These are phyloP conservation scores for Calliopum simillimum DNA, from an alignment of 2,888 invertebrate species.

Conservation along the genomic window DNA sequence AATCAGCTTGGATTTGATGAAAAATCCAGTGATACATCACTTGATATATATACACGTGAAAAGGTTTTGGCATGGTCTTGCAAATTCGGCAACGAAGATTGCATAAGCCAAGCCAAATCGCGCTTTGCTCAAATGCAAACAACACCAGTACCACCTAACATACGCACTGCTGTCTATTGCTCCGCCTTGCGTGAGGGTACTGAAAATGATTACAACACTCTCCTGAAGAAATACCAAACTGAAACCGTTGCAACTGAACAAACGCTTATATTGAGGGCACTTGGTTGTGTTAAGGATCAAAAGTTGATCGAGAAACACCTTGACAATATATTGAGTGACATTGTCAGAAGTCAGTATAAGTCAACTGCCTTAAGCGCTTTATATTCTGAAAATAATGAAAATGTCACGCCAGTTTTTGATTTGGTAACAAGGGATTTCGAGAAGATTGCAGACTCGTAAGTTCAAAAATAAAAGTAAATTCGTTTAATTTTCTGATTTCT, in stretches of 20 bases:
- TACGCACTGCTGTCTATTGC: slow-evolving; percentile 80
- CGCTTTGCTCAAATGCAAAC: slow-evolving; percentile 60
- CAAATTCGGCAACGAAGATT: slow-evolving; percentile 72
- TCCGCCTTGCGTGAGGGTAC: slow-evolving; percentile 76
- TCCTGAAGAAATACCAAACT: slow-evolving; percentile 73
- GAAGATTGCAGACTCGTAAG: slow-evolving; percentile 58
- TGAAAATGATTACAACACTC: slow-evolving; percentile 73
- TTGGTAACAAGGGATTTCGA: slow-evolving; percentile 64
- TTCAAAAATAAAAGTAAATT: slow-evolving; percentile 8
- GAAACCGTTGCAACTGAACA: slow-evolving; percentile 78
- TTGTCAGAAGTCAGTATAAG: slow-evolving; percentile 64
- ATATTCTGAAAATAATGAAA: slow-evolving; percentile 70
- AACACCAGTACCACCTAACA: slow-evolving; percentile 71
- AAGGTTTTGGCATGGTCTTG: slow-evolving; percentile 76
- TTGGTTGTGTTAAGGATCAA: slow-evolving; percentile 76
- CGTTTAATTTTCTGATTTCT: slow-evolving; percentile 1
- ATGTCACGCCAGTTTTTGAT: slow-evolving; percentile 70
- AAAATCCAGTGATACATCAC: slow-evolving; percentile 67
- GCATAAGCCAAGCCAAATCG: slow-evolving; percentile 68
- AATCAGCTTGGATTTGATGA: slow-evolving; percentile 69
- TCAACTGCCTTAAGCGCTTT: slow-evolving; percentile 66
- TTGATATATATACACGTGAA: slow-evolving; percentile 72
- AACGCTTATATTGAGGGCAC: slow-evolving; percentile 72
- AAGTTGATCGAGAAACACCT: slow-evolving; percentile 70
- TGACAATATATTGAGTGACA: slow-evolving; percentile 67